Conservation (phyloP, 2,113 vertebrate species). For the Prochilodus magdalenae region DNA sequence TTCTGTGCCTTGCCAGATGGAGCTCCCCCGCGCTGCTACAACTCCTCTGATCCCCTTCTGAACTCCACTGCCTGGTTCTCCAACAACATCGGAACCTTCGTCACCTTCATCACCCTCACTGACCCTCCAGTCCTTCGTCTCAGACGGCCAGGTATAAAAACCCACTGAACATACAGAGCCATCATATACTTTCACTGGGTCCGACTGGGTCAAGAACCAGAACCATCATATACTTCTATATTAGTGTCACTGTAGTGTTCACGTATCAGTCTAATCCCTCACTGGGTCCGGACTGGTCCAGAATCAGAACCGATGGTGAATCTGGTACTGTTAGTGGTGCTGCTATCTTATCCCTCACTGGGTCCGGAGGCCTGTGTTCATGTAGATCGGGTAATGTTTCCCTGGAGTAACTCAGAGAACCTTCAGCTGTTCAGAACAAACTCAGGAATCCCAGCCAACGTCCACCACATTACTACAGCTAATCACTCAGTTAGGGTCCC, state of each 20-base stretch:
- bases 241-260: too few relatives aligned
- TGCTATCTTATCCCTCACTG: too few relatives aligned
- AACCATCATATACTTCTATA: too few relatives aligned
- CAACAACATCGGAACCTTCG: slow-evolving; percentile 67
- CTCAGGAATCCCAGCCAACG: slow-evolving; percentile 42
- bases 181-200: too few relatives aligned
- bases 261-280: too few relatives aligned
- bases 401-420: slow-evolving; percentile 61
- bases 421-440: slow-evolving; percentile 68
- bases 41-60: slow-evolving; percentile 43
- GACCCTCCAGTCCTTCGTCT: slow-evolving; percentile 22
- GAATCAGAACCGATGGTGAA: too few relatives aligned
- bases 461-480: slow-evolving; percentile 59
- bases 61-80: slow-evolving; percentile 73
- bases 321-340: too few relatives aligned
- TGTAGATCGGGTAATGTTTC: slow-evolving; percentile 60
- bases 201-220: too few relatives aligned
- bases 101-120: slow-evolving; percentile 22
- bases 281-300: too few relatives aligned
- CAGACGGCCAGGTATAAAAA: slow-evolving; percentile 19
- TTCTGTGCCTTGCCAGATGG: slow-evolving; percentile 46
- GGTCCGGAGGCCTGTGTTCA: slow-evolving; percentile 34
- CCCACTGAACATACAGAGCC: too few relatives aligned
- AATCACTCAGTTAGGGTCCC: too few relatives aligned
- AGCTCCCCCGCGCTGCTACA: slow-evolving; percentile 56